Base-by-base conservation (phyloP, 2,888 invertebrate species). In the Eristalis intricaria region DNA sequence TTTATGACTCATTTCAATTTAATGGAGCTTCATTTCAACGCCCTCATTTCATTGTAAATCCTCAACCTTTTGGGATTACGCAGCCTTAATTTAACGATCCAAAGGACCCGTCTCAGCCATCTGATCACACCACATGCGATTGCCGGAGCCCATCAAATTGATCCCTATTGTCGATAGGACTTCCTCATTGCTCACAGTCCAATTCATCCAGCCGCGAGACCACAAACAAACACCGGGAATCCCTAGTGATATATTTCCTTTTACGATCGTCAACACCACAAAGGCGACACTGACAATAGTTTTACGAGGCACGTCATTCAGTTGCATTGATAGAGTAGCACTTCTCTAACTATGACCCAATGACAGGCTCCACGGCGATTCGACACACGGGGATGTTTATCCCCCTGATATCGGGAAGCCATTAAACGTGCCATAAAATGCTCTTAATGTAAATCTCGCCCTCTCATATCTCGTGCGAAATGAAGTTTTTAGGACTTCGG, bases 361-460 rank as follows among this genome's bases (percentile, higher is more conserved):
- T 56, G 19, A 19, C 56, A 56, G 38, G 38, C 56, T 56, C 56
- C 56, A 56, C 10, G 56, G 43, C 38, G 38, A 68, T 68, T 78
- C 74, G 63, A 68, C 66, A 63, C 63, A 66, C 43, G 15, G 40
- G 22, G 35, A 64, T 70, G 74, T 75, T 79, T 65, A 70, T 70
- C 69, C 50, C 74, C 60, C 61, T 75, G 71, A 84, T 79, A 84
- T 78, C 71, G 66, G 56, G 43, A 71, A 61, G 26, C 26, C 50
- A 60, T 69, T 68, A 73, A 84, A 78, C 68, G 56, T 65, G 74
- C 80, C 23, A 84, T 84, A 71, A 84, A 80, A 78, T 70, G 22
- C 13, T 13, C 23, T 23, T 64, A 23, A 64, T 66, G 56, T 78
- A 64, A 65, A 64, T 29, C 7, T 63, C 22, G 19, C 2, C 40